A percentile compares a stretch with the other conserved stretches of the same genome.
Evolutionary conservation across 2,888 invertebrate species (phyloP).

Genomic region (Chrysomela aeneicollis): DNA sequence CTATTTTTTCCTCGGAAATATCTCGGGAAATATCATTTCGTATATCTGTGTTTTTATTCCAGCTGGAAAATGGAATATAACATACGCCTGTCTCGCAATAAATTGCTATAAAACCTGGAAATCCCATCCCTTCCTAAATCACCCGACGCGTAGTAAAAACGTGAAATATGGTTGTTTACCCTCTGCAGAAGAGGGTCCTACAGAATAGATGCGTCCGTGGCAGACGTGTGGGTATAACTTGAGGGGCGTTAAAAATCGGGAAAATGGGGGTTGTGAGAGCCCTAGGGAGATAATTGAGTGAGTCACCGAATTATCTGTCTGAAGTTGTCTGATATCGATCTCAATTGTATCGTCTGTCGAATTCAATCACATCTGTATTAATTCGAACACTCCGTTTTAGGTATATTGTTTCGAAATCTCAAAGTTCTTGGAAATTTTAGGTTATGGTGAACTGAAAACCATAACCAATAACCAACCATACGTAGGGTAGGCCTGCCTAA

Average conservation of each 20-base stretch:
- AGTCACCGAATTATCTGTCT: not conserved
- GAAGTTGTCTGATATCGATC: not conserved
- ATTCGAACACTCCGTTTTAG: too few species aligned
- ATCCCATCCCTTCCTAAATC: constrained; percentile 1
- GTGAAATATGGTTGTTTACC: not conserved
- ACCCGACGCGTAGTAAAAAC: not conserved
- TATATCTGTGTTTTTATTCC: not conserved
- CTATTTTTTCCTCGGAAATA: too few species aligned
- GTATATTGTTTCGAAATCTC: too few species aligned
- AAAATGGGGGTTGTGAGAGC: not conserved
- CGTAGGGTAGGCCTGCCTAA: too few species aligned
- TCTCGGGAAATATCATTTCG: not conserved
- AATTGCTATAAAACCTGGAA: constrained; percentile 5
- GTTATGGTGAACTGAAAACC: too few species aligned
- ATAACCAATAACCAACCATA: too few species aligned
- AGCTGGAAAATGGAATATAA: not conserved
- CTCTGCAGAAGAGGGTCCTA: constrained; percentile 1
- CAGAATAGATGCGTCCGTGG: not conserved
- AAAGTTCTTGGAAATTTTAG: too few species aligned
- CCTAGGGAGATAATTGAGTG: not conserved
- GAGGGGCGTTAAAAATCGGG: constrained; percentile 4
- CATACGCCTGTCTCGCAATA: constrained; percentile 4
- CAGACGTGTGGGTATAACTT: constrained; percentile 2
- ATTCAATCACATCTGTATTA: not conserved
- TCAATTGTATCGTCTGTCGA: not conserved